phyloP scores from a whole-genome alignment of 2,888 invertebrate species.

The Fragum whitleyi region DNA sequence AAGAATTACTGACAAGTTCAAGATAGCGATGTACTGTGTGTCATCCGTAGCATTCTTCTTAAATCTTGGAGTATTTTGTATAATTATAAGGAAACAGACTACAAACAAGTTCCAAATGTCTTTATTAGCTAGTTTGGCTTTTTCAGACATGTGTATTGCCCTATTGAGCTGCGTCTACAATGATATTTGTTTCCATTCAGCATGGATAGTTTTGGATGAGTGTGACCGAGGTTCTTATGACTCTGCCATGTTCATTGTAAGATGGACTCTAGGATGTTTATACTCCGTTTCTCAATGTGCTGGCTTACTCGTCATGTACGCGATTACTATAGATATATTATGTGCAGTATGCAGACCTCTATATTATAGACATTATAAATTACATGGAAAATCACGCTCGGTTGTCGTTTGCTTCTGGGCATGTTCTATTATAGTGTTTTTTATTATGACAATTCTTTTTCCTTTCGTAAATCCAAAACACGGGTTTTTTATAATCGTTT shows the following conservation, averaged over 20 bases:
- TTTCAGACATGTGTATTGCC: background rate
- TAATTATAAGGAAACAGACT: background rate
- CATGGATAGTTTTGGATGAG: background rate
- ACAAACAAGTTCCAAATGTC: background rate
- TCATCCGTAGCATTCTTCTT: background rate
- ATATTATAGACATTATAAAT: background rate
- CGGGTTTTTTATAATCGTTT: background rate
- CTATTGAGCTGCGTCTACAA: background rate
- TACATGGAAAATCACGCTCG: background rate
- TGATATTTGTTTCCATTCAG: background rate
- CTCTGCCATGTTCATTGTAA: background rate
- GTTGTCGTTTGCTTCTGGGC: background rate
- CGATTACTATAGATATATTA: background rate
- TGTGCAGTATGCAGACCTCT: constrained; percentile 10
- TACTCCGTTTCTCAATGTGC: constrained; percentile 1
- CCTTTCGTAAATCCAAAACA: too few relatives aligned
- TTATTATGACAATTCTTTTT: background rate
- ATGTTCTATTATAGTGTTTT: background rate
- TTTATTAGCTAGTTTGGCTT: background rate
- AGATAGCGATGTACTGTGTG: background rate
- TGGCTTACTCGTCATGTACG: background rate
- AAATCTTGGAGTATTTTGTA: background rate
- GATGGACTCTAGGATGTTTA: background rate
- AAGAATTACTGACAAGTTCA: too few relatives aligned
- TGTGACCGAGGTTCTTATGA: background rate